These are phyloP conservation scores for Semotilus atromaculatus DNA, from an alignment of 2,797 vertebrate genomes.

Conservation along the genomic window DNA sequence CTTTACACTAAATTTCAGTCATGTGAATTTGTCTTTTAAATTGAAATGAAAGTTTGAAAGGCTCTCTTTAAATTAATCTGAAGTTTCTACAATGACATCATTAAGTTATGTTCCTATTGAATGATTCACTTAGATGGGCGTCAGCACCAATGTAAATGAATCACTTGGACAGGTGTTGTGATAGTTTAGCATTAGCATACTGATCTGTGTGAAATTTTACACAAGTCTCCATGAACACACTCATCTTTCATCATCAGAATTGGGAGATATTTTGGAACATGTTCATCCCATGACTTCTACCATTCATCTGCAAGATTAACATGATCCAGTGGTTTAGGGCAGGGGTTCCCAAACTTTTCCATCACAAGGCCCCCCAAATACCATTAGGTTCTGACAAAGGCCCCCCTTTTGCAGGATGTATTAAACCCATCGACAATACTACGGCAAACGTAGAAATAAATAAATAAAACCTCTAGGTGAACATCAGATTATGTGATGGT, in stretches of 20 bases:
- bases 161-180: neutral
- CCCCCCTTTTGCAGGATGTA: too few relatives aligned
- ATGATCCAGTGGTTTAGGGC: neutral
- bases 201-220: neutral
- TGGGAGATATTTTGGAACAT: constrained; percentile 21
- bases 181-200: neutral
- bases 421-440: too few relatives aligned
- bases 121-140: neutral
- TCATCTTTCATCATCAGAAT: constrained; percentile 21
- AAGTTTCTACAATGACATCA: neutral
- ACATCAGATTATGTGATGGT: too few relatives aligned
- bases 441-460: too few relatives aligned
- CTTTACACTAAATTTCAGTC: too few relatives aligned
- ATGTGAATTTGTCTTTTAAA: too few relatives aligned
- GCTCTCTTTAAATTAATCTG: neutral
- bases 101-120: neutral
- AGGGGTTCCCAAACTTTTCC: too few relatives aligned
- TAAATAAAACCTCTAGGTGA: too few relatives aligned
- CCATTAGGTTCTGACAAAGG: too few relatives aligned
- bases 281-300: constrained; percentile 23
- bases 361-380: too few relatives aligned
- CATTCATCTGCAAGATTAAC: constrained; percentile 20
- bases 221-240: constrained; percentile 1
- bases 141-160: neutral
- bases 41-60: neutral